Evolutionary conservation across 92 coral and sea anemone species (phyloP).

Genomic region (Micromussa lordhowensis): DNA sequence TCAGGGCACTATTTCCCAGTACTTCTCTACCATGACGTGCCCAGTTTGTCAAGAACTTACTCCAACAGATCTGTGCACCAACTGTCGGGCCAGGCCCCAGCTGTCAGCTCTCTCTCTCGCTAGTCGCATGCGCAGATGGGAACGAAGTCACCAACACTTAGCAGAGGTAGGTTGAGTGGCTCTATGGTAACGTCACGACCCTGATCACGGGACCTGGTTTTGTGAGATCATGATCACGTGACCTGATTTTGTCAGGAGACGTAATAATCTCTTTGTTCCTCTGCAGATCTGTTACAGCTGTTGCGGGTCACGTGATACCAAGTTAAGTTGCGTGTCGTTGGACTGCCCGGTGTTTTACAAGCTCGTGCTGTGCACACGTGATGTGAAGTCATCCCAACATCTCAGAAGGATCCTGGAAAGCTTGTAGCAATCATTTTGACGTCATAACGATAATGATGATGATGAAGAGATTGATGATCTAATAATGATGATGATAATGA

Average conservation of each 20-base stretch:
- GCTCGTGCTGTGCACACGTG: conserved; percentile 81
- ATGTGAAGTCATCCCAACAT: conserved; percentile 67
- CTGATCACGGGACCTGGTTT: not conserved
- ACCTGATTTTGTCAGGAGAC: not conserved
- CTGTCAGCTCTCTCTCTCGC: conserved; percentile 75
- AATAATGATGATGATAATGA: not conserved
- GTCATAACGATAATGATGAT: not conserved
- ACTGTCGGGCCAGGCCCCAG: conserved; percentile 77
- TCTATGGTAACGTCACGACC: not conserved
- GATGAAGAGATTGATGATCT: no score
- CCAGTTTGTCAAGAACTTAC: conserved; percentile 94
- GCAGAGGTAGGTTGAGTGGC: conserved; percentile 68
- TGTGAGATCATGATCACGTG: not conserved
- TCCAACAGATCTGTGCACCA: conserved; percentile 71
- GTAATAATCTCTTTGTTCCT: not conserved
- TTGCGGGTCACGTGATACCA: conserved; percentile 87
- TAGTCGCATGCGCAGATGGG: conserved; percentile 79
- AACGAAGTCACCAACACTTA: conserved; percentile 80
- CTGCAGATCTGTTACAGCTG: conserved; percentile 91
- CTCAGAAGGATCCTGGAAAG: conserved; percentile 64
- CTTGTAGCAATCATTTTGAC: conserved; percentile 5
- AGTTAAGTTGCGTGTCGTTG: conserved; percentile 83
- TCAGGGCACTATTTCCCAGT: conserved; percentile 94
- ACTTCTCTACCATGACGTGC: conserved; percentile 89
- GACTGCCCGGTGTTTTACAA: conserved; percentile 97